A percentile compares a stretch with the other conserved stretches of the same genome.
These are phyloP conservation scores for Cetonia aurata DNA, from an alignment of 2,888 invertebrate species.

Conservation along the genomic window DNA sequence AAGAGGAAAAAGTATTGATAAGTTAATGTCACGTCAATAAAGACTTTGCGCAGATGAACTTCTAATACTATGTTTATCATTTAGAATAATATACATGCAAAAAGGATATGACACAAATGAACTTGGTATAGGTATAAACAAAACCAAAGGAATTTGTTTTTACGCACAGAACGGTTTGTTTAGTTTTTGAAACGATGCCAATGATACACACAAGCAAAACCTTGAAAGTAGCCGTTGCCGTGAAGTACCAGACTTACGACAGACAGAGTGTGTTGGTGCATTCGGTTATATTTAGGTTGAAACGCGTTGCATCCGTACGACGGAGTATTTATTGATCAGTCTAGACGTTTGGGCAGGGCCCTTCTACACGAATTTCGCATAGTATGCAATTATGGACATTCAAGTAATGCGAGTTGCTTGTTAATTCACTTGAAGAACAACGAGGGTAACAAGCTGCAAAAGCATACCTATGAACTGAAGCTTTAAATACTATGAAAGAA, in stretches of 20 bases:
- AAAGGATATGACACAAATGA: not conserved
- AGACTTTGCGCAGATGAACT: too few species aligned
- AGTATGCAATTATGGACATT: slow-evolving; percentile 3
- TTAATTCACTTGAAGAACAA: not conserved
- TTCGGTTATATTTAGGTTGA: slow-evolving; percentile 34
- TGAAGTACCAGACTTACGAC: slow-evolving; percentile 28
- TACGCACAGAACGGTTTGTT: slow-evolving; percentile 13
- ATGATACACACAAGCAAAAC: slow-evolving; percentile 17
- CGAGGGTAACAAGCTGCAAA: too few species aligned
- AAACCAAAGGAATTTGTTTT: slow-evolving; percentile 25
- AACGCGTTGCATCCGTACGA: slow-evolving; percentile 23
- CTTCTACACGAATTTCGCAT: slow-evolving; percentile 20
- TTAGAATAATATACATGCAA: too few species aligned
- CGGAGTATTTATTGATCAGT: slow-evolving; percentile 32
- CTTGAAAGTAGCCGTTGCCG: slow-evolving; percentile 19
- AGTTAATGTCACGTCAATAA: too few species aligned
- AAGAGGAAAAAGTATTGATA: too few species aligned
- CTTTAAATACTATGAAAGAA: not conserved
- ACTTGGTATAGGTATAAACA: slow-evolving; percentile 1
- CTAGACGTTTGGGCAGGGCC: slow-evolving; percentile 36
- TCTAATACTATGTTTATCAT: too few species aligned
- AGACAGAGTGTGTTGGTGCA: slow-evolving; percentile 12
- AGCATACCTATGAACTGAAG: not conserved
- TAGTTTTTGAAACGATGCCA: slow-evolving; percentile 33
- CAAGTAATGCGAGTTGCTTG: not conserved